Conservation (phyloP, 2,113 vertebrate genomes). For the Podarcis cretensis region DNA sequence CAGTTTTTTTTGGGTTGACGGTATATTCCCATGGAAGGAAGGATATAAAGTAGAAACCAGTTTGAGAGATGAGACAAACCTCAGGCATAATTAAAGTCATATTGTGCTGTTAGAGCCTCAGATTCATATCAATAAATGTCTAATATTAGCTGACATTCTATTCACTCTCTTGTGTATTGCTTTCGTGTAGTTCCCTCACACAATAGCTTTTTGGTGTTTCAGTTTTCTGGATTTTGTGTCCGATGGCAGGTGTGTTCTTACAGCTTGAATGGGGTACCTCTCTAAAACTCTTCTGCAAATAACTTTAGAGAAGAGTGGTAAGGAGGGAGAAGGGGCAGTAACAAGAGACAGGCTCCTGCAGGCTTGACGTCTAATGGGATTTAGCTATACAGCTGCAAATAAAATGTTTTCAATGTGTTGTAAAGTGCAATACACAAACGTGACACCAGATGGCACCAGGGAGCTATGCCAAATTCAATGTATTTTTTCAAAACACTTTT, state of each 20-base stretch:
- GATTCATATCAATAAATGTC: slow-evolving; percentile 68
- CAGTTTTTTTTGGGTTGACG: slow-evolving; percentile 40
- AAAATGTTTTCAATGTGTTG: too few species aligned
- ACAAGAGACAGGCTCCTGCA: neutral
- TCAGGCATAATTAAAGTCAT: neutral
- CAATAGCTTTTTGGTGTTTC: neutral
- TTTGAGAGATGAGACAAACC: slow-evolving; percentile 29
- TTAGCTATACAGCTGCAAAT: too few species aligned
- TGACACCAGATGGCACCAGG: too few species aligned
- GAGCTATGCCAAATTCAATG: too few species aligned
- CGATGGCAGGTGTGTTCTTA: neutral
- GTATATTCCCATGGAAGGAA: slow-evolving; percentile 46
- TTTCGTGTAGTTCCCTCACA: neutral
- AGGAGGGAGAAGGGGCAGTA: neutral
- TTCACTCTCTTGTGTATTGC: slow-evolving; percentile 29
- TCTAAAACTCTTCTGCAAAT: neutral
- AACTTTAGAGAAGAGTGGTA: neutral
- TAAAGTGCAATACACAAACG: too few species aligned
- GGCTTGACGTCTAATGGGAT: neutral
- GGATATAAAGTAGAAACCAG: slow-evolving; percentile 46
- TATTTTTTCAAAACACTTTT: too few species aligned
- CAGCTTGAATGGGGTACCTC: too few species aligned
- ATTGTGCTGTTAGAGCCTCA: slow-evolving; percentile 53
- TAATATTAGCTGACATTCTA: slow-evolving; percentile 53
- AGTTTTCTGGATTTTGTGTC: neutral